Percentiles rank a stretch among this genome's conserved stretches.
Conservation (phyloP, 2,113 vertebrate genomes). For the Leucopsar rothschildi region DNA sequence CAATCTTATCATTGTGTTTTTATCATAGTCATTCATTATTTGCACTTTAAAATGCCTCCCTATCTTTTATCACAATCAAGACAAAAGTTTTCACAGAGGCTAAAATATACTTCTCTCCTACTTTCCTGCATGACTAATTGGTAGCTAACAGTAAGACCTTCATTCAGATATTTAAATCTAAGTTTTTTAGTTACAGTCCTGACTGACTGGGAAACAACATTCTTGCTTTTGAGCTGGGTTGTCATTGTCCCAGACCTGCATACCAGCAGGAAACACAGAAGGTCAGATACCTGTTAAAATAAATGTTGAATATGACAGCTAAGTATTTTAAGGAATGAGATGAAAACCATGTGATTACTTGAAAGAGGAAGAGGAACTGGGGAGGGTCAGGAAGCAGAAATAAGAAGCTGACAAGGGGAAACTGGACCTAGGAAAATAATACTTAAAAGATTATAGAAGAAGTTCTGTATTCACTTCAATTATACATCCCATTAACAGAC, state of each 20-base stretch:
- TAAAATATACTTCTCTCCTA: neutral
- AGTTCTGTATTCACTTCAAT: neutral
- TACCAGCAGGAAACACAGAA: neutral
- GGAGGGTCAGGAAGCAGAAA: neutral
- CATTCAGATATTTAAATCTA: neutral
- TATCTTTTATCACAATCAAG: neutral
- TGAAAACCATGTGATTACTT: neutral
- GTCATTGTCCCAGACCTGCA: neutral
- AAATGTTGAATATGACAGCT: neutral
- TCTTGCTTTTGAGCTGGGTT: neutral
- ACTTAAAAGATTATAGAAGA: neutral
- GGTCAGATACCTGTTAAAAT: neutral
- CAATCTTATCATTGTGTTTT: neutral
- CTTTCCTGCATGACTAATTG: neutral
- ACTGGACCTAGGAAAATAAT: neutral
- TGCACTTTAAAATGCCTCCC: neutral
- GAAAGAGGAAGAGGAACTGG: neutral
- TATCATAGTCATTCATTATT: neutral
- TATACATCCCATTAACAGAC: neutral
- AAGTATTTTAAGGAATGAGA: neutral
- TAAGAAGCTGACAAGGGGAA: neutral
- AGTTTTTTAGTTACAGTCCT: neutral
- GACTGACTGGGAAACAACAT: neutral
- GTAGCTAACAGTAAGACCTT: neutral
- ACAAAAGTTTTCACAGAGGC: neutral